Conservation (phyloP, 2,888 invertebrate genomes). For the Ophioninae sp. region DNA sequence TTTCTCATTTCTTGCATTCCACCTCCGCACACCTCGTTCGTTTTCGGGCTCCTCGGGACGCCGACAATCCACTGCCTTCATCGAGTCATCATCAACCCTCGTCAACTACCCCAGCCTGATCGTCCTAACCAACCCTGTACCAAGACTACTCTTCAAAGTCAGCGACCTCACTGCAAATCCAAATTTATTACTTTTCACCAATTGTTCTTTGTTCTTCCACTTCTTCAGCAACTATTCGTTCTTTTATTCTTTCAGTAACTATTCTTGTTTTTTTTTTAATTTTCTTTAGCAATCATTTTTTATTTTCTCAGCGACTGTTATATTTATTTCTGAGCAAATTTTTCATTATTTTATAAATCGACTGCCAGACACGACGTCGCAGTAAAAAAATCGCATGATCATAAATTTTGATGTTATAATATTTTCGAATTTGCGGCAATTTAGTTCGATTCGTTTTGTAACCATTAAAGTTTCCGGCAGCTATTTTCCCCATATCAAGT, state of each 20-base stretch:
- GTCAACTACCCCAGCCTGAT: slow-evolving; percentile 43
- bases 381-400: no score
- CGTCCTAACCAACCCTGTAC: slow-evolving; percentile 35
- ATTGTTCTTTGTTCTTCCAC: not conserved
- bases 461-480: no score
- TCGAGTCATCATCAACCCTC: slow-evolving; percentile 58
- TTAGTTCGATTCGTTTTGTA: no score
- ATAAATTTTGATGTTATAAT: no score
- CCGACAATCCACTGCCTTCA: slow-evolving; percentile 46
- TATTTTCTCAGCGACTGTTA: no score
- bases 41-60: slow-evolving; percentile 48
- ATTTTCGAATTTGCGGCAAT: no score
- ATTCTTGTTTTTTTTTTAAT: no score
- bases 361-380: not conserved
- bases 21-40: slow-evolving; percentile 60
- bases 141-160: not conserved
- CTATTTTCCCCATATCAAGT: no score
- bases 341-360: not conserved
- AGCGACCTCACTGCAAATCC: not conserved
- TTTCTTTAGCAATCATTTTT: no score
- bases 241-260: not conserved
- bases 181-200: no score
- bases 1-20: slow-evolving; percentile 61
- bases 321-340: no score
- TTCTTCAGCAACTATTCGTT: not conserved